Base-by-base conservation (phyloP, 1,140 invertebrate genomes). In the Drosophila tsacasi region DNA sequence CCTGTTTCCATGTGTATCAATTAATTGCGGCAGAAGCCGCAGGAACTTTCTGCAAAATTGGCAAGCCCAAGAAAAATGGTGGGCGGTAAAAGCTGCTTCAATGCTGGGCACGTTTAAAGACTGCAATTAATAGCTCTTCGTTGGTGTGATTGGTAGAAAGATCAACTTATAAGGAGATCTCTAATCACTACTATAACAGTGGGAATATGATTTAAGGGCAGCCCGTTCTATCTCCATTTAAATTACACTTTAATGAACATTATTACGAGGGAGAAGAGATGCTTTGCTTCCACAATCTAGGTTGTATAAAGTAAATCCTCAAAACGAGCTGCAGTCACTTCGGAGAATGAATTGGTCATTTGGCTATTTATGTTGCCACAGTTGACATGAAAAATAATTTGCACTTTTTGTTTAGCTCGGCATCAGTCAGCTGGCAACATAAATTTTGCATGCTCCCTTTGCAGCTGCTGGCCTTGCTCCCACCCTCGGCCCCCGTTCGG, bases 11-110 rank as follows among this genome's bases (percentile, higher is more conserved):
- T 85, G 69, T 89, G 81, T 89, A 84, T 90, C 81, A 90, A 90
- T 90, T 89, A 89, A 89, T 85, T 82, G 79, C 75, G 79, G 67
- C 81, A 89, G 72, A 81, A 90, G 62, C 81, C 85, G 61, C 85
- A 90, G 67, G 75, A 90, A 87, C 61, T 81, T 87, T 89, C 59
- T 79, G 55, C 76, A 66, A 76, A 67, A 65, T 62, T 55, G 58
- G 50, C 59, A 35, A 57, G 35, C 60, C 64, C 50, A 23, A 71
- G 55, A 30, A n/a, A 1, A n/a, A 46, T 39, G 47, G 32, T n/a
- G 23, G 46, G 21, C n/a, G 35, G 37, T 0, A 3, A 23, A 37
- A 12, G 30, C 9, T 44, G n/a, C 54, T 21, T 40, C 37, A 80
- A 80, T 74, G 49, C 74, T 62, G 64, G 50, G 64, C 75, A 77